Evolutionary conservation across 2,113 vertebrate species (phyloP), one percentile per base, ranked within the genome.

Genomic region (Notarius lentiginosus): DNA sequence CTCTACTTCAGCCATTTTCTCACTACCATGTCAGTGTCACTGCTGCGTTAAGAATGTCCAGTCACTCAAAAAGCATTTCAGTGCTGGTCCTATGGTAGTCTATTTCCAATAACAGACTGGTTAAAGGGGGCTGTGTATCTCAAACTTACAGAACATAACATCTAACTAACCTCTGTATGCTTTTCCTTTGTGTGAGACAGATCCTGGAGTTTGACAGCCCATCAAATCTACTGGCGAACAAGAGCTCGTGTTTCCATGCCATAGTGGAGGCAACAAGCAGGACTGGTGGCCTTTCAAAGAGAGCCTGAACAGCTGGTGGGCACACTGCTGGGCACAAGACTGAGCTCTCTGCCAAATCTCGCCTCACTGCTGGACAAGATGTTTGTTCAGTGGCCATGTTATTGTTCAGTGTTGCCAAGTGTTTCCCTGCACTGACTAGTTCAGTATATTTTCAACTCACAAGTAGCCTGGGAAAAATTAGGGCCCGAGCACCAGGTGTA

Each of bases 161-260:
- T 20, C 47, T 82, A 11, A 34, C 49, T 55, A 10, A 87, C 4
- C 0, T 47, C 5, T 63, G 76, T 55, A 24, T 7, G 22, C 30
- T 89, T 80, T 79, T 86, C 14, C 75, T n/a, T 83, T 90, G 24
- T 89, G 79, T 93, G 24, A 90, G 88, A 20, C 70, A 99, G 98
- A 97, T 99, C 91, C 92, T 97, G 94, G 98, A 99, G 94, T 99
- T 98, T 0, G 98, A 99, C 94, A 96, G 95, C 7, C 98, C 98
- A 0, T 92, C 96, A 24, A 95, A 94, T 87, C 95, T 99, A 88
- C 95, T 99, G 91, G 96, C 96, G 89, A 96, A 98, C 0, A 96
- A 99, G 93, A 97, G 96, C 90, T 99, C 98, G 0, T 95, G 95
- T 93, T 99, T 99, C 94, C 96, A 94, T 85, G 96, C 96, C 94